These are phyloP conservation scores for Chloroceryle inda DNA, from an alignment of 2,797 vertebrate genomes.

Conservation along the genomic window DNA sequence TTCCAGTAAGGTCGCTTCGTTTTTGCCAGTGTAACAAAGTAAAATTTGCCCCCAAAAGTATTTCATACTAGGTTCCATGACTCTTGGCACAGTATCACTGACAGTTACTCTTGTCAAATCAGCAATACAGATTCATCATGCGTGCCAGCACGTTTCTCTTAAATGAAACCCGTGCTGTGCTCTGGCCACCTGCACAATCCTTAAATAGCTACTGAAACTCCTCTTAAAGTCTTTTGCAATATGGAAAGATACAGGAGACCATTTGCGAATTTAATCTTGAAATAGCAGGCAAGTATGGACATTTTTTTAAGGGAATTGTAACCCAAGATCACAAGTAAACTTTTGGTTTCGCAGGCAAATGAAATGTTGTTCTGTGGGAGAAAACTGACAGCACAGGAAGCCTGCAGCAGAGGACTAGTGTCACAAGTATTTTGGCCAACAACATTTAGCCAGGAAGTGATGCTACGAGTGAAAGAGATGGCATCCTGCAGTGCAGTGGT, in stretches of 20 bases:
- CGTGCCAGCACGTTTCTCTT: constrained; percentile 43
- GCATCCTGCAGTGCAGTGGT: constrained; percentile 95
- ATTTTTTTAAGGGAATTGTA: neutral
- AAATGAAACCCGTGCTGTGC: constrained; percentile 49
- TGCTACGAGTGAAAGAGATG: constrained; percentile 98
- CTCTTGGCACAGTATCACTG: neutral
- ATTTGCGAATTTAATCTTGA: constrained; percentile 30
- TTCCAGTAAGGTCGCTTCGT: neutral
- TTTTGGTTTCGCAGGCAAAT: constrained; percentile 89
- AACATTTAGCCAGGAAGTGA: constrained; percentile 97
- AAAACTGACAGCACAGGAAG: constrained; percentile 96
- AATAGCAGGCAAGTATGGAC: neutral
- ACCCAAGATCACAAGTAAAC: neutral
- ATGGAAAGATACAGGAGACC: constrained; percentile 20
- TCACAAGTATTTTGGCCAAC: constrained; percentile 99
- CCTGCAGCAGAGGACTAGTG: constrained; percentile 94
- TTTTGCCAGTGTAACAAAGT: neutral
- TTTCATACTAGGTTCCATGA: neutral
- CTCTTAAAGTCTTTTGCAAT: constrained; percentile 5
- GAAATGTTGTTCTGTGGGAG: constrained; percentile 98
- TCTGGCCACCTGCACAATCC: constrained; percentile 66
- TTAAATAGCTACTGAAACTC: constrained; percentile 42
- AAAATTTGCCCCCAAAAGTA: neutral
- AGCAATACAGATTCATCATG: constrained; percentile 1
- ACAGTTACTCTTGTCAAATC: constrained; percentile 33